Evolutionary conservation across 2,113 vertebrate species (phyloP), one percentile per base, ranked within the genome.

Genomic region (Odobenus rosmarus): DNA sequence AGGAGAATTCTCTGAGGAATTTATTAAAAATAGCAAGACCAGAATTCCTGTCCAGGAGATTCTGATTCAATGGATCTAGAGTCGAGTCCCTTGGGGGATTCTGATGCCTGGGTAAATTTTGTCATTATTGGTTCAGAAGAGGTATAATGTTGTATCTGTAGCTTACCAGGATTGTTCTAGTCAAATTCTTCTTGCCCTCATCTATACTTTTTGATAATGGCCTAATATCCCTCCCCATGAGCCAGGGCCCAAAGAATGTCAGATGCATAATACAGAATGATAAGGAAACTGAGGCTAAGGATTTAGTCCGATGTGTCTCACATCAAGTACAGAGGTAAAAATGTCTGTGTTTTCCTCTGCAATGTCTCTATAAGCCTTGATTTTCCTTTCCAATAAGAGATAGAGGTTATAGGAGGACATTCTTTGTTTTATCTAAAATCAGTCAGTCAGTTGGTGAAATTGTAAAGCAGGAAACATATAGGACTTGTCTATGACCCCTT

Each of bases 391-490:
- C 18, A 12, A 1, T 46, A 83, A 13, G 7, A 49, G 13, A n/a
- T 4, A 36, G 31, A 85, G 2, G 11, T 6, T n/a, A 5, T 88
- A 18, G n/a, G 23, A 80, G 1, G 0, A 0, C 42, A 76, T 19
- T 55, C 21, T 87, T 53, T 71, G 6, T 77, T 59, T 92, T 6
- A 79, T 31, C 5, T 61, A 15, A 85, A 76, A 62, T 64, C 39
- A 46, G 33, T 55, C 4, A 92, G 10, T 33, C 42, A 69, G 10
- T 49, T 51, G 23, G 13, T 2, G 36, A 82, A 69, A 93, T 36
- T n/a, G 7, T 59, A 72, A 51, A 57, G 46, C 19, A 80, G 16
- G 21, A 64, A 76, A 49, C 74, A 15, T 26, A 2, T 7, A 92
- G 33, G 55, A 31, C 18, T 46, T 81, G 31, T 61, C 18, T 5